phyloP scores from a whole-genome alignment of 2,797 vertebrate genomes.

The Odontamblyopus lacepedii region DNA sequence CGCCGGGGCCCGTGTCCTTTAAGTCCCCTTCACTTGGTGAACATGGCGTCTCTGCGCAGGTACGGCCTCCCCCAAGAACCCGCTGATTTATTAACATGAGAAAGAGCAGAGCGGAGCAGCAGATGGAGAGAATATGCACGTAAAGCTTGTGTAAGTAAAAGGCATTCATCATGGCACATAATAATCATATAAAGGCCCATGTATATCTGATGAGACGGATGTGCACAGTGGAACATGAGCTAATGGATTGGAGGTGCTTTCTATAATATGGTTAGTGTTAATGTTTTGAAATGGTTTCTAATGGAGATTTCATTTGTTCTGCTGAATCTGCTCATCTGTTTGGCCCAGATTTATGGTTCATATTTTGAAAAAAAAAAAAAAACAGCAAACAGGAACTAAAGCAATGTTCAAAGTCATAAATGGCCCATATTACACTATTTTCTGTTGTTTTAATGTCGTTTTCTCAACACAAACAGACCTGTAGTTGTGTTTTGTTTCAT shows the following conservation, averaged over 20 bases:
- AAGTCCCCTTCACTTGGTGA: conserved; percentile 32
- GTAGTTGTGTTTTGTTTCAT: too few species aligned
- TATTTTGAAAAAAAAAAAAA: too few species aligned
- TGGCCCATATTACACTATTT: too few species aligned
- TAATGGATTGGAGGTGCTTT: not conserved
- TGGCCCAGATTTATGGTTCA: too few species aligned
- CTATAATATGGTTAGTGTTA: not conserved
- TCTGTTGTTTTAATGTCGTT: too few species aligned
- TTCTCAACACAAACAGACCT: too few species aligned
- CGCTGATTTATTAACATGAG: conserved; percentile 44
- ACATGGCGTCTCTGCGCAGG: conserved; percentile 19
- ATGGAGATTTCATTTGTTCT: too few species aligned
- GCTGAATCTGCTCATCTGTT: too few species aligned
- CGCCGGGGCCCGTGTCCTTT: conserved; percentile 55
- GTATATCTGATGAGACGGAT: conserved; percentile 17
- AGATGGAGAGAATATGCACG: conserved; percentile 26
- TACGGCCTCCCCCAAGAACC: conserved; percentile 18
- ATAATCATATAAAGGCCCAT: conserved; percentile 29
- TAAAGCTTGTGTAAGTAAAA: conserved; percentile 18
- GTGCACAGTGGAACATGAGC: not conserved
- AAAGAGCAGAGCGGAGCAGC: conserved; percentile 17
- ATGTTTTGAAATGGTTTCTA: not conserved
- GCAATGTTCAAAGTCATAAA: too few species aligned
- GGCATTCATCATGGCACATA: conserved; percentile 35
- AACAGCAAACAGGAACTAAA: too few species aligned